phyloP scores from a whole-genome alignment of 2,888 invertebrate genomes.

The Brachyptera risi region DNA sequence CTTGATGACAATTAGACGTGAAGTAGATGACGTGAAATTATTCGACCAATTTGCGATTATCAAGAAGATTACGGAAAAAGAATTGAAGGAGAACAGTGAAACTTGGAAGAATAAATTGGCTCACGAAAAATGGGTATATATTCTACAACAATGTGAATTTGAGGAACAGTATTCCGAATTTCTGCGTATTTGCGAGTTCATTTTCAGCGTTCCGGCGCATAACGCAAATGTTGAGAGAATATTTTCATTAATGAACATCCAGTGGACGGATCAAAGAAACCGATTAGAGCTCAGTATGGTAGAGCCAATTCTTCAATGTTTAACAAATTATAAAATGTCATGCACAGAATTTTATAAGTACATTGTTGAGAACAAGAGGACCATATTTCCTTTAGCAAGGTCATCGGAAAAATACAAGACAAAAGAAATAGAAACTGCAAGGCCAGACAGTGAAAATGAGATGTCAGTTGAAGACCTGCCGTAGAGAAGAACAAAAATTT shows the following conservation, averaged over 20 bases:
- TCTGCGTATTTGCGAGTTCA: slow-evolving; percentile 2
- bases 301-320: not conserved
- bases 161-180: not conserved
- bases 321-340: slow-evolving; percentile 4
- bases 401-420: too few species aligned
- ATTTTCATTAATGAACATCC: slow-evolving; percentile 1
- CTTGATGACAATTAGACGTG: too few species aligned
- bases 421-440: too few species aligned
- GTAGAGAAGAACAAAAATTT: too few species aligned
- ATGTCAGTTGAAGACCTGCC: too few species aligned
- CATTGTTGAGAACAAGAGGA: not conserved
- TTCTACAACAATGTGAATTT: not conserved
- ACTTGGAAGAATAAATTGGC: too few species aligned
- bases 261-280: slow-evolving; percentile 4
- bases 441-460: too few species aligned
- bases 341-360: not conserved
- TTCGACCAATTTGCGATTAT: too few species aligned
- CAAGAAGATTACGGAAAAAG: too few species aligned
- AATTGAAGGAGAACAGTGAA: too few species aligned
- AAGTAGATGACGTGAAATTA: not conserved
- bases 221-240: slow-evolving; percentile 8
- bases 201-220: not conserved
- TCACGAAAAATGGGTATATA: too few species aligned
- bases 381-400: too few species aligned
- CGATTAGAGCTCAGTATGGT: not conserved